These are phyloP conservation scores for Oncorhynchus kisutch DNA, from an alignment of 2,113 vertebrate genomes.

Conservation along the genomic window DNA sequence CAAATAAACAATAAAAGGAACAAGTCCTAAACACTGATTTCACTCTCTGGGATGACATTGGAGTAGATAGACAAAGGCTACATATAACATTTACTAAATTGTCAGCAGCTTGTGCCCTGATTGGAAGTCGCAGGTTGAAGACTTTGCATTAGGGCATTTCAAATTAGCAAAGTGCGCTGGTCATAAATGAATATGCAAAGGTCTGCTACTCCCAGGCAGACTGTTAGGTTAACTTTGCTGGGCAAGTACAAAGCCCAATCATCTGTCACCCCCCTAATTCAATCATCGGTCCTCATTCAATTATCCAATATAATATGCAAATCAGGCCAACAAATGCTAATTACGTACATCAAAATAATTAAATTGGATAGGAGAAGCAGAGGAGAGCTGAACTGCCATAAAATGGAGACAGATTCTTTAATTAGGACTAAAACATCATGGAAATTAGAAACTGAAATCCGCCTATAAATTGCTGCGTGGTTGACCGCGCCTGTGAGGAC, in stretches of 20 bases:
- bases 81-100: neutral
- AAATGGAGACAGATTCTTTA: slow-evolving; percentile 69
- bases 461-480: slow-evolving; percentile 59
- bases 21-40: too few species aligned
- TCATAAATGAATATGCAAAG: slow-evolving; percentile 70
- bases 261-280: slow-evolving; percentile 81
- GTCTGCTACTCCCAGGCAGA: slow-evolving; percentile 64
- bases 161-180: slow-evolving; percentile 58
- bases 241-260: slow-evolving; percentile 63
- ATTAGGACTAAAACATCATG: slow-evolving; percentile 76
- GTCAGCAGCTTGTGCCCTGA: slow-evolving; percentile 11
- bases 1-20: neutral
- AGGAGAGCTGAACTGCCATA: slow-evolving; percentile 64
- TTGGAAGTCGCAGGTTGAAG: slow-evolving; percentile 36
- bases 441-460: slow-evolving; percentile 72
- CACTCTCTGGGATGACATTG: neutral
- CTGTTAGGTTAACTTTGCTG: slow-evolving; percentile 37
- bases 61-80: neutral
- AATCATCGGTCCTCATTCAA: slow-evolving; percentile 83
- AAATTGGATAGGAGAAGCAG: slow-evolving; percentile 72
- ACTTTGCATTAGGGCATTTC: slow-evolving; percentile 37
- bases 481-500: slow-evolving; percentile 40
- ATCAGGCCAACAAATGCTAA: slow-evolving; percentile 81
- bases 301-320: slow-evolving; percentile 92
- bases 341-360: slow-evolving; percentile 88